Base-by-base conservation (phyloP, 2,113 vertebrate species). In the Ceyx cyanopectus region DNA sequence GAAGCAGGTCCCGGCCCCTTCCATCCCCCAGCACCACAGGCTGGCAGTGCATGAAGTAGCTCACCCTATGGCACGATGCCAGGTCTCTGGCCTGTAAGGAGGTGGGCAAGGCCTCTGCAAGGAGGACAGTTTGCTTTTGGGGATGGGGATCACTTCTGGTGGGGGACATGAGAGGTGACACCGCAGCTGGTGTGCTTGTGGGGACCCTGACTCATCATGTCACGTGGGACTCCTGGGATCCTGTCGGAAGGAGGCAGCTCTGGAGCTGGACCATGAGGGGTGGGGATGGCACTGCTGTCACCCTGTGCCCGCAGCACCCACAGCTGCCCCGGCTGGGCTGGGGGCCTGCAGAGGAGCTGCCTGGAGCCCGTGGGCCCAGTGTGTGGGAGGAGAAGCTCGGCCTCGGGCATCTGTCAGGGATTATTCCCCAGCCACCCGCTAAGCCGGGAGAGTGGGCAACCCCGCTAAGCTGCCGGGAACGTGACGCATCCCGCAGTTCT, bases 21-120 rank as follows among this genome's bases (percentile, higher is more conserved):
- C 77, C 4, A 2, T 19, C 48, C 56, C 1, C 4, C 41, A 75
- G 48, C 66, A 3, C 32, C 0, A 0, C 0, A 0, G 29, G 12
- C 62, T 65, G 60, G 32, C 63, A 40, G 4, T n/a, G n/a, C 23
- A 20, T 48, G 13, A 29, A 56, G 51, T 48, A 5, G 3, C 6
- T 30, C 41, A 17, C 34, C 20, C 75, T 0, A 1, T 5, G n/a
- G 15, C 0, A 1, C 6, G 4, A 17, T 41, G 16, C 61, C 51
- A 81, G 18, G 50, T 18, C 7, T n/a, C 16, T 60, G 40, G 57
- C 14, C 4, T 0, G 0, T 51, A 18, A 5, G 11, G 66, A 56
- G n/a, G 4, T 3, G 3, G n/a, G n/a, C 62, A 73, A 69, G 76
- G 80, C 45, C n/a, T 50, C 2, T 57, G 32, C 0, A 3, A 3